These are phyloP conservation scores for Chelon labrosus DNA, from an alignment of 2,797 vertebrate genomes.

Conservation along the genomic window DNA sequence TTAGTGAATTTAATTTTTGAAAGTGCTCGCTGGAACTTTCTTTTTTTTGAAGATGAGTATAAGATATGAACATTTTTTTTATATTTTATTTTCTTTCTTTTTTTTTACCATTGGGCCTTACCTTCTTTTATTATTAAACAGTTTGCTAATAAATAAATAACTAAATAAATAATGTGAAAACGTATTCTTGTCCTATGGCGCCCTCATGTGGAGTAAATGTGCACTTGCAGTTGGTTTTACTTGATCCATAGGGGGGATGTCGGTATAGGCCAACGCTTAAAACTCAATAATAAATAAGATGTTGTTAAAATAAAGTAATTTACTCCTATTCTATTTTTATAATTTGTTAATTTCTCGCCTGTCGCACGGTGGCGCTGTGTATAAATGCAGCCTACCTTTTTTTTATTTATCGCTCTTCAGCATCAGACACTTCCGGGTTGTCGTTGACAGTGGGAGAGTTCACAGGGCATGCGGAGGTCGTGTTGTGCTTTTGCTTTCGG, in stretches of 20 bases:
- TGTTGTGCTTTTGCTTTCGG: conserved; percentile 65
- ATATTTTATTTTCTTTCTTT: too few relatives aligned
- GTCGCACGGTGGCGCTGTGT: conserved; percentile 67
- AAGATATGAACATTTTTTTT: too few relatives aligned
- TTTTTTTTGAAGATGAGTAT: too few relatives aligned
- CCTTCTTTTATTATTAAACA: too few relatives aligned
- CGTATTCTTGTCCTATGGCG: conserved; percentile 10
- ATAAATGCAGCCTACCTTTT: not conserved
- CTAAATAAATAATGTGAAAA: not conserved
- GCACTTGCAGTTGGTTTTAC: not conserved
- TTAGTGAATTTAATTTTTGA: too few relatives aligned
- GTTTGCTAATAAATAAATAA: too few relatives aligned
- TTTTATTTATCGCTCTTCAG: not conserved
- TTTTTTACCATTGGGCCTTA: too few relatives aligned
- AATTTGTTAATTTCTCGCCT: fast-evolving
- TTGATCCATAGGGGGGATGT: not conserved
- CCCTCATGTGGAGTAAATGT: not conserved
- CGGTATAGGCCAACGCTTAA: not conserved
- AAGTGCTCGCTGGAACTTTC: too few relatives aligned
- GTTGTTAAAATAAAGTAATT: fast-evolving
- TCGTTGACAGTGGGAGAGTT: conserved; percentile 69
- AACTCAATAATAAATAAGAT: not conserved
- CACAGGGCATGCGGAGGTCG: conserved; percentile 62
- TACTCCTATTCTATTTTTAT: fast-evolving
- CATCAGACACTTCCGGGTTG: conserved; percentile 34